Conservation (phyloP, 1,140 invertebrate genomes). For the Aphis craccivora region DNA sequence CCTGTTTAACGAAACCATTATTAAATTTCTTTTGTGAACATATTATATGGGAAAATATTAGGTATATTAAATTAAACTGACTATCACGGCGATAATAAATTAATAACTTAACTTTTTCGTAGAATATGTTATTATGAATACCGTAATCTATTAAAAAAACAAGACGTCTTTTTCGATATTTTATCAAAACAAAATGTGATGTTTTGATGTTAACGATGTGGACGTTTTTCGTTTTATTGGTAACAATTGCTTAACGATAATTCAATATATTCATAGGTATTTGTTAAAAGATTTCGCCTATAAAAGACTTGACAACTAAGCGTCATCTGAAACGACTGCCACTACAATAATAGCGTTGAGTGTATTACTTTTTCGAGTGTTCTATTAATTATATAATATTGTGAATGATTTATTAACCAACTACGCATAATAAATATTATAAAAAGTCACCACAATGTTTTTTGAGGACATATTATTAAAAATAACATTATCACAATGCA, state of each 20-base stretch:
- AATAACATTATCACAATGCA: not conserved
- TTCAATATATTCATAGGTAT: not conserved
- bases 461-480: not conserved
- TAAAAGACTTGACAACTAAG: not conserved
- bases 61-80: not conserved
- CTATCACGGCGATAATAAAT: not conserved
- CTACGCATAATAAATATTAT: not conserved
- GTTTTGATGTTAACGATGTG: not conserved
- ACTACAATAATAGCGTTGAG: not conserved
- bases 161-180: no score
- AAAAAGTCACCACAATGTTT: not conserved
- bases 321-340: not conserved
- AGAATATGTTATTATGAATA: not conserved
- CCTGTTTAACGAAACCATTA: not conserved
- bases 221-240: not conserved
- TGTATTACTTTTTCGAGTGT: not conserved
- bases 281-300: not conserved
- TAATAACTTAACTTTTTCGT: no score
- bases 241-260: not conserved
- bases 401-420: not conserved
- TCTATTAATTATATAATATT: conserved; percentile 25
- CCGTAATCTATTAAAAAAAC: not conserved
- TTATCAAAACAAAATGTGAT: not conserved
- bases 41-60: not conserved
- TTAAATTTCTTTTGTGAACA: not conserved